These are phyloP conservation scores for Periophthalmus magnuspinnatus DNA, from an alignment of 2,797 vertebrate genomes.

Conservation along the genomic window DNA sequence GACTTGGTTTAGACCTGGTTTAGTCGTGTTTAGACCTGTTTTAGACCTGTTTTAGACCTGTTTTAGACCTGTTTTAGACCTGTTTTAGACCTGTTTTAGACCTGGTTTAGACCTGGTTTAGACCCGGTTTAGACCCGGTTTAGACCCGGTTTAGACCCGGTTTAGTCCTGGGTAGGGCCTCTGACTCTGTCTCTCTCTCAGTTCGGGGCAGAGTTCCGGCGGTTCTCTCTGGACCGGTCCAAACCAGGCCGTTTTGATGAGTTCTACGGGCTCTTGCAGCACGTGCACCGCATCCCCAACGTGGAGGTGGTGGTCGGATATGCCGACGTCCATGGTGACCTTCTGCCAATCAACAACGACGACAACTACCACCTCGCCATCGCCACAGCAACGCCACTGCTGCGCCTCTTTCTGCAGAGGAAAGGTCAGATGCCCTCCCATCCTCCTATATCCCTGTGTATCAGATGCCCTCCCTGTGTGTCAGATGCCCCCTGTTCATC, in stretches of 20 bases:
- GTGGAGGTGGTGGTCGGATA: constrained; percentile 95
- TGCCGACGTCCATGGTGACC: constrained; percentile 92
- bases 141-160: no score
- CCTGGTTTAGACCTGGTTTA: no score
- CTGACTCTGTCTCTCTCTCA: constrained; percentile 61
- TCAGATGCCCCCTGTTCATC: no score
- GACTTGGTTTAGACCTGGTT: no score
- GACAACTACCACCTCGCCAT: constrained; percentile 98
- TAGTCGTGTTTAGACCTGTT: no score
- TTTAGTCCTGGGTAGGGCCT: no score
- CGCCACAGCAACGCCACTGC: constrained; percentile 90
- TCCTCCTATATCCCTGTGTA: no score
- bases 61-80: no score
- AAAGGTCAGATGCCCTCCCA: constrained; percentile 83
- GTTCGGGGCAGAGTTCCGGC: constrained; percentile 97
- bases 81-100: no score
- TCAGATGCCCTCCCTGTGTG: background rate
- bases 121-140: no score
- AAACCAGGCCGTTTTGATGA: constrained; percentile 96
- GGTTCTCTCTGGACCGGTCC: constrained; percentile 94
- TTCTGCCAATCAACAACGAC: constrained; percentile 96
- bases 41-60: no score
- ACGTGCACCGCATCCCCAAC: constrained; percentile 95
- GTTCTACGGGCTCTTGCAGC: constrained; percentile 94
- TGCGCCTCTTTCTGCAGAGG: constrained; percentile 93